These are phyloP conservation scores for Lepidocolaptes lacrymiger DNA, from an alignment of 2,797 vertebrate species.

Conservation along the genomic window DNA sequence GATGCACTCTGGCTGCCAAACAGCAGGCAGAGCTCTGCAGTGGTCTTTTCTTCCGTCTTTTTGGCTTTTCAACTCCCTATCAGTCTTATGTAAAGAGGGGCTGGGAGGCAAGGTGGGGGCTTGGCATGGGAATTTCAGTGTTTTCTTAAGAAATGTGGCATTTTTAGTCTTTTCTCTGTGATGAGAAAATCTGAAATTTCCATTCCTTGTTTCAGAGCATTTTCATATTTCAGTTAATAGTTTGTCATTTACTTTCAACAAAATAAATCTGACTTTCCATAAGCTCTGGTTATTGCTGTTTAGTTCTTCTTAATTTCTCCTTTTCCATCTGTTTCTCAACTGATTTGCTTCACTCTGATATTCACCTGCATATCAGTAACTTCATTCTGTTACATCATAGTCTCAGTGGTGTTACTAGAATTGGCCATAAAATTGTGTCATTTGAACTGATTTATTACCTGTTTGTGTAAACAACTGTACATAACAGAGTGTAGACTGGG, in stretches of 20 bases:
- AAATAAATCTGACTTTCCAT: neutral
- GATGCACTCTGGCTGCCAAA: neutral
- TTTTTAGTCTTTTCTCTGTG: neutral
- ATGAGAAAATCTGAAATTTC: neutral
- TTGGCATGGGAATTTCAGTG: neutral
- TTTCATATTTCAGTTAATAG: neutral
- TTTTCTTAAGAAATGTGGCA: neutral
- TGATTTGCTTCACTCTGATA: neutral
- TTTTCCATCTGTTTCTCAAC: neutral
- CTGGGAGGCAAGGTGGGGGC: neutral
- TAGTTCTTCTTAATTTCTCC: neutral
- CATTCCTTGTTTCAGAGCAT: neutral
- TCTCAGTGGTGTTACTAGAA: neutral
- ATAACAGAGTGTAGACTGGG: neutral
- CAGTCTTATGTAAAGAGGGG: neutral
- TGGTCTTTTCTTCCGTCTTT: rapidly evolving
- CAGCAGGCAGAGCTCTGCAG: neutral
- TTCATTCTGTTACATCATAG: neutral
- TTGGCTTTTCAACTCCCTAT: neutral
- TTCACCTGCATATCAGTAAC: neutral
- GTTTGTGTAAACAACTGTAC: neutral
- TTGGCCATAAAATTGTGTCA: neutral
- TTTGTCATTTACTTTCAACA: neutral
- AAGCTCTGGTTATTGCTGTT: neutral
- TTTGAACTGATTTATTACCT: neutral